Conservation (phyloP, 64 coral and sea anemone species). For the Pachyseris speciosa region DNA sequence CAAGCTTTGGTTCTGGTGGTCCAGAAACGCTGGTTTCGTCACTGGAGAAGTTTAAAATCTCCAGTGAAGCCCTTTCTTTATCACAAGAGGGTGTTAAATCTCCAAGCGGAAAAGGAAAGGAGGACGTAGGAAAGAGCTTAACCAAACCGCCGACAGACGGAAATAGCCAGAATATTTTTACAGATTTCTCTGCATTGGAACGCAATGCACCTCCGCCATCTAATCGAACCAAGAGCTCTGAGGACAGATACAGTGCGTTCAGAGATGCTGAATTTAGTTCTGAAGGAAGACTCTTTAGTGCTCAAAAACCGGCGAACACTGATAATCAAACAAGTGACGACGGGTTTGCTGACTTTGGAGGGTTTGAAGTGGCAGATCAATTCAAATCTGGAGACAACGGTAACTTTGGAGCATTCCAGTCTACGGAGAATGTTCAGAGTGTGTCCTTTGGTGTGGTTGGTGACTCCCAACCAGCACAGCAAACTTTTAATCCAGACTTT, state of each 20-base stretch:
- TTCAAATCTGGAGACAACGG: neutral
- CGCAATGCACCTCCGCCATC: neutral
- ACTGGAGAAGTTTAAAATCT: constrained; percentile 6
- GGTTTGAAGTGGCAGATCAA: constrained; percentile 14
- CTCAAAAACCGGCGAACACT: neutral
- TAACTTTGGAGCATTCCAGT: constrained; percentile 32
- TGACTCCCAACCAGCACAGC: neutral
- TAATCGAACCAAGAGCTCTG: neutral
- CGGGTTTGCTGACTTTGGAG: constrained; percentile 40
- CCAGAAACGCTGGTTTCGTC: constrained; percentile 7
- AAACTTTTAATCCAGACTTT: constrained; percentile 23
- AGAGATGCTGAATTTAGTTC: constrained; percentile 10
- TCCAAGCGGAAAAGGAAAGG: neutral
- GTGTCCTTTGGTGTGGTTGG: neutral
- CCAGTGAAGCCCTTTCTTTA: neutral
- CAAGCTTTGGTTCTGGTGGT: neutral
- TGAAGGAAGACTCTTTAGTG: neutral
- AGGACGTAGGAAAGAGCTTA: neutral
- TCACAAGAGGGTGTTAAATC: neutral
- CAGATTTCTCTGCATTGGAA: constrained; percentile 3
- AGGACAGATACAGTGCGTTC: constrained; percentile 18
- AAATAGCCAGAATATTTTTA: neutral
- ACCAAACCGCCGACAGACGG: neutral
- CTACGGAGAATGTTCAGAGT: constrained; percentile 2
- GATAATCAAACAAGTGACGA: neutral